Evolutionary conservation across 2,113 vertebrate genomes (phyloP).

Genomic region (Chaenogobius annularis): DNA sequence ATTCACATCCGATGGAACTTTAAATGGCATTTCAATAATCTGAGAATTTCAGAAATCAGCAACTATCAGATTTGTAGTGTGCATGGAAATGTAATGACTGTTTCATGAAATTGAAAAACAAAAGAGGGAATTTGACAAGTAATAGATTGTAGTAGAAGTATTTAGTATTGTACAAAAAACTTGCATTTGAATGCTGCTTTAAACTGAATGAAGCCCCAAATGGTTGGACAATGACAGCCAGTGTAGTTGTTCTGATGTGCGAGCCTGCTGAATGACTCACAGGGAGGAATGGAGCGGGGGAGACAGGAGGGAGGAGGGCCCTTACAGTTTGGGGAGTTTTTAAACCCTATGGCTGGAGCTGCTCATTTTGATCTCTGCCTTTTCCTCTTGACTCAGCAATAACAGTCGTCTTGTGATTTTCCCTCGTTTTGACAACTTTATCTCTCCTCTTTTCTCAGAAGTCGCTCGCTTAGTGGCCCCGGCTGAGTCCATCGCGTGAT

Average conservation of each 20-base stretch:
- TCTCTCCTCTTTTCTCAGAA: constrained; percentile 13
- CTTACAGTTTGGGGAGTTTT: constrained; percentile 39
- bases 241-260: constrained; percentile 69
- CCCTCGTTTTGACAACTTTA: constrained; percentile 31
- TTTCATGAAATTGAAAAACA: no score
- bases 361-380: constrained; percentile 52
- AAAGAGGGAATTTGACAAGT: no score
- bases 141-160: not conserved
- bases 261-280: constrained; percentile 73
- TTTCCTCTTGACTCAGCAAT: constrained; percentile 50
- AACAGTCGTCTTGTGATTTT: constrained; percentile 27
- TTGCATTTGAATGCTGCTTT: not conserved
- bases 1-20: no score
- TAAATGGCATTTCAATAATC: no score
- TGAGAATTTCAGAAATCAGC: no score
- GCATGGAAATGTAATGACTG: no score
- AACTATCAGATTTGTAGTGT: no score
- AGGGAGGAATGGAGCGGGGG: constrained; percentile 59
- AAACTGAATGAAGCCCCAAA: constrained; percentile 27
- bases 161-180: not conserved
- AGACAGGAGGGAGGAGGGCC: constrained; percentile 36
- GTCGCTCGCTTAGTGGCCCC: constrained; percentile 15
- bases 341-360: constrained; percentile 53
- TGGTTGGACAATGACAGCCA: constrained; percentile 71
- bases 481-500: constrained; percentile 32